Conservation (phyloP, 2,797 vertebrate genomes). For the Anomalospiza imberbis region DNA sequence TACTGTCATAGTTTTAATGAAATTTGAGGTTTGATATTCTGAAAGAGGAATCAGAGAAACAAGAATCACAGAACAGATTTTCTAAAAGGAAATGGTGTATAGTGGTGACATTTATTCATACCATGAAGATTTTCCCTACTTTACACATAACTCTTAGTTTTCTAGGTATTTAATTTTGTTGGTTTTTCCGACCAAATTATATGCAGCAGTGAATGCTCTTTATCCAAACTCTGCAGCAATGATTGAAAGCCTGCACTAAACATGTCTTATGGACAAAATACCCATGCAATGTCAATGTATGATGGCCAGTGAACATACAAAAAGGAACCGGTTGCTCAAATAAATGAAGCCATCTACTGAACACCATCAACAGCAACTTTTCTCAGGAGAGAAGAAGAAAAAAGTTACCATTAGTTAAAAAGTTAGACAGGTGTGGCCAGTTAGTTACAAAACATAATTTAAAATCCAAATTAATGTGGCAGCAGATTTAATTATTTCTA, state of each 20-base stretch:
- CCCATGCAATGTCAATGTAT: background rate
- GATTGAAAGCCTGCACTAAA: background rate
- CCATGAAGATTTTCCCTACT: background rate
- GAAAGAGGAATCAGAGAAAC: background rate
- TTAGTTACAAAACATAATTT: background rate
- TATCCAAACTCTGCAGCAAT: background rate
- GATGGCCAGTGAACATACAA: fast-evolving
- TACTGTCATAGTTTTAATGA: background rate
- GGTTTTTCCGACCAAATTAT: fast-evolving
- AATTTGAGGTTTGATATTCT: background rate
- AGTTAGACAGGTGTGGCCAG: background rate
- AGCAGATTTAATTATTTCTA: background rate
- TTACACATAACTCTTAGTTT: background rate
- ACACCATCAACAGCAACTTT: background rate
- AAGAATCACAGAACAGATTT: background rate
- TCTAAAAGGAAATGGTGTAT: background rate
- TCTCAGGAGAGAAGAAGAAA: background rate
- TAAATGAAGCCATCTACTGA: background rate
- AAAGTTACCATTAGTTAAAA: background rate
- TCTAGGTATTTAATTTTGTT: background rate
- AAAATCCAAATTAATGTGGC: background rate
- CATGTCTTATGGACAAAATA: background rate
- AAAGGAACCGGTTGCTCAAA: background rate
- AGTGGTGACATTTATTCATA: background rate
- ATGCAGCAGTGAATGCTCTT: background rate